A percentile compares a stretch with the other conserved stretches of the same genome.
phyloP scores from a whole-genome alignment of 2,888 invertebrate genomes.

The Cataglyphis albicans region DNA sequence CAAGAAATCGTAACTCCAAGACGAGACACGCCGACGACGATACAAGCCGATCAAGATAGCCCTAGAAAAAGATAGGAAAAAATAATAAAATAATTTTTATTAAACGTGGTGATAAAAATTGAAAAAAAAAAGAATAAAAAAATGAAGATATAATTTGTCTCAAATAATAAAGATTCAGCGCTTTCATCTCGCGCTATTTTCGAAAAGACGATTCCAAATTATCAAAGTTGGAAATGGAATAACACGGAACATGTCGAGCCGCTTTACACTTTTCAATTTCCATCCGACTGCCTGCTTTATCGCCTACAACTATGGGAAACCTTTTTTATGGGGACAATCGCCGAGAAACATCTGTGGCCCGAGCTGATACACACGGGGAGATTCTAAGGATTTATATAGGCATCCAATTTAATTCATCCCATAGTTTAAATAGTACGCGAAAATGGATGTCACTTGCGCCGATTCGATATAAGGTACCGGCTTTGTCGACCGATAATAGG shows the following conservation, averaged over 20 bases:
- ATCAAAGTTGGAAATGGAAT: constrained; percentile 34
- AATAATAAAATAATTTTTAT: background rate
- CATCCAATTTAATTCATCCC: constrained; percentile 73
- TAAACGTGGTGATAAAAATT: background rate
- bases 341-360: constrained; percentile 79
- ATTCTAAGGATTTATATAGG: constrained; percentile 72
- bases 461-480: constrained; percentile 64
- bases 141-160: constrained; percentile 13
- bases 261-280: constrained; percentile 79
- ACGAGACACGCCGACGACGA: constrained; percentile 1
- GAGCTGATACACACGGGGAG: constrained; percentile 53
- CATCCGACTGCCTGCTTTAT: constrained; percentile 72
- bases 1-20: constrained; percentile 15
- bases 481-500: constrained; percentile 69
- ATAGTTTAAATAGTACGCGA: constrained; percentile 70
- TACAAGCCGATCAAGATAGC: constrained; percentile 14
- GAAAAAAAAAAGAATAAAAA: background rate
- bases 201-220: background rate
- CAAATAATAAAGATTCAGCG: background rate
- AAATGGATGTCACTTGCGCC: constrained; percentile 71
- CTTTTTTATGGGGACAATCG: constrained; percentile 79
- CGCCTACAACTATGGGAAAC: constrained; percentile 65
- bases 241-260: constrained; percentile 28
- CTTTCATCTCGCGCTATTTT: background rate
- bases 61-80: background rate